Conservation (phyloP, 2,888 invertebrate genomes). For the Lypha dubia region DNA sequence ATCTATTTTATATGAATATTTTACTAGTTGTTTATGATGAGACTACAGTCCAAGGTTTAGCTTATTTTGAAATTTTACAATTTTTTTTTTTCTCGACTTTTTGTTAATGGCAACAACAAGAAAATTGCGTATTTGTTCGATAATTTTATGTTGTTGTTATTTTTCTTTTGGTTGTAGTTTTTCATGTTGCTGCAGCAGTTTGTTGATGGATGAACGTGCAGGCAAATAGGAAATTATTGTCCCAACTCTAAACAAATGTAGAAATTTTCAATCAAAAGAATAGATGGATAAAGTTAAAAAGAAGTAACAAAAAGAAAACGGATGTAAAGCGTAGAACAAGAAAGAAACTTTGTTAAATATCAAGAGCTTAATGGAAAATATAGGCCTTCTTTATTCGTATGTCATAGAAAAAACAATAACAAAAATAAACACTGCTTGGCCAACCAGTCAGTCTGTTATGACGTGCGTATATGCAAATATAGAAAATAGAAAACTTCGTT, state of each 20-base stretch:
- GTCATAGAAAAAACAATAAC: background rate
- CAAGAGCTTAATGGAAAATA: constrained; percentile 47
- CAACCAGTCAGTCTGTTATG: background rate
- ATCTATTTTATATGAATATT: constrained; percentile 30
- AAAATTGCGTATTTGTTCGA: constrained; percentile 66
- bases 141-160: constrained; percentile 43
- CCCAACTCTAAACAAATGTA: constrained; percentile 25
- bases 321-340: constrained; percentile 52
- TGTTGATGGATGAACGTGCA: constrained; percentile 13
- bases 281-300: constrained; percentile 14
- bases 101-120: constrained; percentile 18
- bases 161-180: constrained; percentile 10
- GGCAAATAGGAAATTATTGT: constrained; percentile 52
- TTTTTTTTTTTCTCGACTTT: background rate
- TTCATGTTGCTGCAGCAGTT: background rate
- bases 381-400: constrained; percentile 17
- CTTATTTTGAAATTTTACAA: constrained; percentile 16
- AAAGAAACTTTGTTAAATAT: constrained; percentile 44
- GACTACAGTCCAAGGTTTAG: constrained; percentile 45
- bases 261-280: constrained; percentile 25
- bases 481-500: background rate
- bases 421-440: constrained; percentile 8
- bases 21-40: constrained; percentile 54
- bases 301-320: constrained; percentile 25
- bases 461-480: background rate